Base-by-base conservation (phyloP, 2,113 vertebrate species). In the Ictalurus furcatus region DNA sequence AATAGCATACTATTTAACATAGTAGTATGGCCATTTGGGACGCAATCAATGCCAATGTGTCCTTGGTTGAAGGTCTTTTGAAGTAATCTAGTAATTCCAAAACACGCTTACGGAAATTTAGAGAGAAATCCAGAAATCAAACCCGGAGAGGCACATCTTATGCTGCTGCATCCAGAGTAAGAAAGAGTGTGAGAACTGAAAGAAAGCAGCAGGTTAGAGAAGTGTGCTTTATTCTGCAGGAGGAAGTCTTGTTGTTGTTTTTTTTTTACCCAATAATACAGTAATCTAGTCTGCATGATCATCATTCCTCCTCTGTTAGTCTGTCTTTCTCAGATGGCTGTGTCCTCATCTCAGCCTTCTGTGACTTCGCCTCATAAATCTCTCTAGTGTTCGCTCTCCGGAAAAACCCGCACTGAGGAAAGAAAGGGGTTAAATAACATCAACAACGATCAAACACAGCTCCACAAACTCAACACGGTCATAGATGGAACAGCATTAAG, bases 371-470 rank as follows among this genome's bases (percentile, higher is more conserved):
- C 94, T 98, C 95, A 91, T 98, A 98, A 95, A 97, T 95, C 94
- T 97, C 97, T 44, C 97, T 95, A 89, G 96, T 98, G 94, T 94
- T 97, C 92, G 97, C 97, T 94, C 97, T 95, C 93, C 95, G 96
- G 97, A 98, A 98, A 96, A 98, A 98, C 80, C 97, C 97, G 91
- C 97, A 97, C 97, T 97, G 95, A 82, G 92, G 92, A 93, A 91
- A 96, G 16, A 88, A 87, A 92, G 90, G 89, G 91, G 58, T 56
- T 85, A 89, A 61, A 89, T 79, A 88, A 25, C n/a, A 4, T 84
- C 82, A 82, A 28, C 69, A 86, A 56, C 17, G 59, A 86, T 56
- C 28, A 88, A 28, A 84, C 23, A 82, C 79, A 59, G 25, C 30
- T 61, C 30, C 30, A 37, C 58, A 61, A 63, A 63, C 34, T 63